Evolutionary conservation across 2,797 vertebrate genomes (phyloP).

Genomic region (Rhynchotus rufescens): DNA sequence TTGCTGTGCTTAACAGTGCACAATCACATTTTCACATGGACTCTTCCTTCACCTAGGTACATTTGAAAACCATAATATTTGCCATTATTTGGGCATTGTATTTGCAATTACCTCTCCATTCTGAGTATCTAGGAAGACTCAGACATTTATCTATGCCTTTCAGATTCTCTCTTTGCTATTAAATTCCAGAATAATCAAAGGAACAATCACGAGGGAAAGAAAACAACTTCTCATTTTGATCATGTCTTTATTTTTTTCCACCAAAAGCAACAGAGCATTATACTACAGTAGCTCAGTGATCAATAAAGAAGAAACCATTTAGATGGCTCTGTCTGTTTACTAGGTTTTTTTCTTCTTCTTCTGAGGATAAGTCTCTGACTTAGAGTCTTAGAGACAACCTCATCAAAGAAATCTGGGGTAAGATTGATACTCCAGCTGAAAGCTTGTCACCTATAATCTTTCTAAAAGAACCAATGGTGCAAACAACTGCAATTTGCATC

Average conservation of each 20-base stretch:
- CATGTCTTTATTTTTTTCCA: neutral
- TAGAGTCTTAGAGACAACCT: conserved; percentile 2
- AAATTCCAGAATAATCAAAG: neutral
- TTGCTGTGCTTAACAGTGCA: neutral
- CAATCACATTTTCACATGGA: neutral
- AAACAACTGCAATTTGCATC: conserved; percentile 1
- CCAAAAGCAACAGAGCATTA: neutral
- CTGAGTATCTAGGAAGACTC: neutral
- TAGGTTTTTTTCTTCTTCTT: neutral
- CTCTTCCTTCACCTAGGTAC: conserved; percentile 2
- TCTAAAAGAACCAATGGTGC: neutral
- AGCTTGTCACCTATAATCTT: neutral
- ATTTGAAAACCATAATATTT: conserved; percentile 1
- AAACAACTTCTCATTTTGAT: neutral
- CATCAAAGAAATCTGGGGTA: conserved; percentile 20
- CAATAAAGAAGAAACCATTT: conserved; percentile 45
- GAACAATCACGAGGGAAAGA: neutral
- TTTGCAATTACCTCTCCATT: neutral
- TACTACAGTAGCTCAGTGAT: neutral
- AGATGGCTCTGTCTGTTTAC: conserved; percentile 4
- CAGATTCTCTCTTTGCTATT: neutral
- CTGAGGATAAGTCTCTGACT: neutral
- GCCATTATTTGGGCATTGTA: neutral
- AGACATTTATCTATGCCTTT: neutral
- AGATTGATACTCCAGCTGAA: conserved; percentile 30